Percentiles rank a stretch among this genome's conserved stretches.
Evolutionary conservation across 1,140 invertebrate genomes (phyloP).

Genomic region (Coboldia fuscipes): DNA sequence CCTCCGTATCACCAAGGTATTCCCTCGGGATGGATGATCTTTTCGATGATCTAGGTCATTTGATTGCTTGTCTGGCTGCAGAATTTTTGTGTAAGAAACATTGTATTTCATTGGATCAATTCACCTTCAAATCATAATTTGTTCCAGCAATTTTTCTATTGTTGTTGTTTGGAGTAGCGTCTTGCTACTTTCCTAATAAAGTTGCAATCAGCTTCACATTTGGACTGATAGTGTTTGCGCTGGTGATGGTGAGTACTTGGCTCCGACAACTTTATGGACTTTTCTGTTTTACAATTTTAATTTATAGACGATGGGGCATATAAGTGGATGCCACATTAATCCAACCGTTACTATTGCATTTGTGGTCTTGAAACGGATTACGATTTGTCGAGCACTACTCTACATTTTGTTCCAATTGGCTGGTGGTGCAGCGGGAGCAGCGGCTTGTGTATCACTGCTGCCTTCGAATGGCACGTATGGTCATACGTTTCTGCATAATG

Average conservation of each 20-base stretch:
- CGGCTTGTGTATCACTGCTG: conserved; percentile 34
- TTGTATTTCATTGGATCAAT: too few relatives aligned
- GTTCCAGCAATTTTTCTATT: too few relatives aligned
- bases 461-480: conserved; percentile 40
- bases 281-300: not conserved
- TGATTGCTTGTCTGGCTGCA: too few relatives aligned
- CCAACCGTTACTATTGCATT: conserved; percentile 71
- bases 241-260: conserved; percentile 38
- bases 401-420: conserved; percentile 68
- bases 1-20: too few relatives aligned
- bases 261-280: not conserved
- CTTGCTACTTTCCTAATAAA: too few relatives aligned
- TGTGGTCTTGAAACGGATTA: conserved; percentile 54
- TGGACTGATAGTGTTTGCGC: conserved; percentile 62
- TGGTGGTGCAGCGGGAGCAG: conserved; percentile 69
- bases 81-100: too few relatives aligned
- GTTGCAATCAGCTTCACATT: conserved; percentile 74
- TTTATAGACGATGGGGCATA: conserved; percentile 54
- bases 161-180: too few relatives aligned
- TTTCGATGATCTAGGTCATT: too few relatives aligned
- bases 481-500: conserved; percentile 29
- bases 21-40: too few relatives aligned
- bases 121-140: too few relatives aligned
- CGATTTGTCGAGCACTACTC: conserved; percentile 47
- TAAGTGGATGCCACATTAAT: conserved; percentile 81